Percentiles rank a stretch among this genome's conserved stretches.
phyloP scores from a whole-genome alignment of 1,140 invertebrate genomes.

The Helicoverpa zea region DNA sequence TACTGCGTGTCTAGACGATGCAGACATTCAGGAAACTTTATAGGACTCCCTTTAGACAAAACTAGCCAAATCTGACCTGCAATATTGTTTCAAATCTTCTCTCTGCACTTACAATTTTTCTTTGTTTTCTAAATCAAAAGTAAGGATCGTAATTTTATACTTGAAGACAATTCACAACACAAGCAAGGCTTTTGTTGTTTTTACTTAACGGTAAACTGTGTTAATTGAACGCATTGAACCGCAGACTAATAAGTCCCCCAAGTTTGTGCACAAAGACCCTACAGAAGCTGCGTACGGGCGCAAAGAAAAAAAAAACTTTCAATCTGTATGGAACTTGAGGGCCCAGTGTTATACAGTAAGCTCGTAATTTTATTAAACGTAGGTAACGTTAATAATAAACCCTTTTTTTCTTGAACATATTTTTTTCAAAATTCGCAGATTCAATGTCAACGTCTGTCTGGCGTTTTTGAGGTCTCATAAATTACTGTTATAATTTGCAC shows the following conservation, averaged over 20 bases:
- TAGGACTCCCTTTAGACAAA: slow-evolving; percentile 4
- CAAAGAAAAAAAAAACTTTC: slow-evolving; percentile 51
- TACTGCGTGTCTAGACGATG: slow-evolving; percentile 65
- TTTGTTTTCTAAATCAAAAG: background rate
- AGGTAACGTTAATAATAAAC: too few relatives aligned
- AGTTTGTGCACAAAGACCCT: slow-evolving; percentile 66
- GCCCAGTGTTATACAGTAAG: background rate
- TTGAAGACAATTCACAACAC: background rate
- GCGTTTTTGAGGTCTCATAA: too few relatives aligned
- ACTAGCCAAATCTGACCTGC: background rate
- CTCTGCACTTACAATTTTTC: background rate
- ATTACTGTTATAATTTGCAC: too few relatives aligned
- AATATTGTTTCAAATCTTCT: background rate
- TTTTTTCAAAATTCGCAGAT: too few relatives aligned
- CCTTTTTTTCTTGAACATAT: too few relatives aligned
- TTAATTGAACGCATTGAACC: slow-evolving; percentile 68
- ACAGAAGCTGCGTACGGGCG: slow-evolving; percentile 60
- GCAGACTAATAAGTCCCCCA: slow-evolving; percentile 67
- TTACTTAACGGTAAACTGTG: slow-evolving; percentile 35
- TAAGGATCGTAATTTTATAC: background rate
- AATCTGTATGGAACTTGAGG: background rate
- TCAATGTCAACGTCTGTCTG: too few relatives aligned
- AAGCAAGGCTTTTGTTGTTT: background rate
- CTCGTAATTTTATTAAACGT: background rate
- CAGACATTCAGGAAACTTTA: slow-evolving; percentile 52